These are phyloP conservation scores for Psettodes erumei DNA, from an alignment of 2,113 vertebrate species.

Conservation along the genomic window DNA sequence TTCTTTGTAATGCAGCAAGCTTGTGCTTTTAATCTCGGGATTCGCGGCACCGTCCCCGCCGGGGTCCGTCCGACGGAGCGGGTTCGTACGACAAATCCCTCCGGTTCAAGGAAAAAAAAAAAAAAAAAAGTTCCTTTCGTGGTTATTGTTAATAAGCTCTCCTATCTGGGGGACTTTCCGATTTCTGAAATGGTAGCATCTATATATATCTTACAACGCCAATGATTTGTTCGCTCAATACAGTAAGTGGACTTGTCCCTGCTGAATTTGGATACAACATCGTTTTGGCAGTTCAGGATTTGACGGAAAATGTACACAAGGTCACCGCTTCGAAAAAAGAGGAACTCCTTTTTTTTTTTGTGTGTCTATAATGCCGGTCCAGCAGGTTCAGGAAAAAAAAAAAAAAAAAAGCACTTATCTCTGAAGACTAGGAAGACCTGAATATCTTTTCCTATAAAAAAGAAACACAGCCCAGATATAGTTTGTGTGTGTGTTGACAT, in stretches of 20 bases:
- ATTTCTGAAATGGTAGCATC: constrained; percentile 62
- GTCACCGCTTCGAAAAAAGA: constrained; percentile 72
- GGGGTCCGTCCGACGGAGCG: constrained; percentile 46
- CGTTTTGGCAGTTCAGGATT: constrained; percentile 86
- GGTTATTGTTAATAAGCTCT: constrained; percentile 71
- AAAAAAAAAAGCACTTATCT: constrained; percentile 92
- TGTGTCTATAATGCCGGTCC: constrained; percentile 92
- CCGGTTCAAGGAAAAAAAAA: constrained; percentile 57
- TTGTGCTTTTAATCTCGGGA: constrained; percentile 86
- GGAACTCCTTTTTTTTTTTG: constrained; percentile 68
- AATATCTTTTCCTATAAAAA: constrained; percentile 84
- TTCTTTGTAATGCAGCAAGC: constrained; percentile 76
- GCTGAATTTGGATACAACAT: constrained; percentile 78
- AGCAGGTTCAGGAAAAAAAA: constrained; percentile 97
- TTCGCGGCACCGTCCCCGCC: constrained; percentile 60
- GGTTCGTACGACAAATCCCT: constrained; percentile 74
- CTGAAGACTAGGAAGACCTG: constrained; percentile 88
- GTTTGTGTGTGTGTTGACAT: constrained; percentile 82
- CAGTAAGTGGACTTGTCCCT: constrained; percentile 74
- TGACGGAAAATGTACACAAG: constrained; percentile 77
- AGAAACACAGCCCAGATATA: constrained; percentile 81
- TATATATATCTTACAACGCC: constrained; percentile 53
- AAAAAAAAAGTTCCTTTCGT: constrained; percentile 58
- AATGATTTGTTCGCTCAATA: constrained; percentile 65
- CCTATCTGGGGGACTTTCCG: constrained; percentile 67